Conservation (phyloP, 2,113 vertebrate species). For the Seriola aureovittata region DNA sequence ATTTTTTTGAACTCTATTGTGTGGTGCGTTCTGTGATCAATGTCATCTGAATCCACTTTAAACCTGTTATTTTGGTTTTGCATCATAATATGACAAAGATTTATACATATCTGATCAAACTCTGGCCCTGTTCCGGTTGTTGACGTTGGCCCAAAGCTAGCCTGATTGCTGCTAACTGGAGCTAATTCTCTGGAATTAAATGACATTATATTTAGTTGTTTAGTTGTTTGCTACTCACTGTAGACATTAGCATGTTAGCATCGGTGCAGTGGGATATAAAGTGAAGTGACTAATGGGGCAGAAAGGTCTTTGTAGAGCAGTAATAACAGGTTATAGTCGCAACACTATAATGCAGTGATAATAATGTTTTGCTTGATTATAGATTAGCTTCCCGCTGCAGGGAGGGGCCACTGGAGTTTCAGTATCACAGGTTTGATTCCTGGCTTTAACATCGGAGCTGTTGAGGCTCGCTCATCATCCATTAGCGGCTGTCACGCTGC, state of each 20-base stretch:
- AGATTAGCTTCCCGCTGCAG: slow-evolving; percentile 28
- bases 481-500: background rate
- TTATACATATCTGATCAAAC: too few relatives aligned
- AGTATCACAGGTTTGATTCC: background rate
- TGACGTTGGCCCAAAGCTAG: background rate
- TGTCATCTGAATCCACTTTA: background rate
- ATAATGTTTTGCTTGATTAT: slow-evolving; percentile 51
- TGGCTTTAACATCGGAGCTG: background rate
- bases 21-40: slow-evolving; percentile 63
- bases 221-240: too few relatives aligned
- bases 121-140: background rate
- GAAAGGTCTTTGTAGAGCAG: background rate
- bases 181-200: too few relatives aligned
- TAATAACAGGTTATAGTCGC: slow-evolving; percentile 17
- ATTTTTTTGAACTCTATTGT: slow-evolving; percentile 87
- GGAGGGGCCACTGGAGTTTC: slow-evolving; percentile 29
- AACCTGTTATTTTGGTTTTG: background rate
- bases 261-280: background rate
- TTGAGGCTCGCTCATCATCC: background rate
- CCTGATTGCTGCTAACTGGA: too few relatives aligned
- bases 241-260: background rate
- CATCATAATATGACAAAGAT: background rate
- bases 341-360: slow-evolving; percentile 20
- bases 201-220: too few relatives aligned
- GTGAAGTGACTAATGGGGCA: slow-evolving; percentile 1